These are phyloP conservation scores for Lordiphosa andalusiaca DNA, from an alignment of 2,888 invertebrate genomes.

Conservation along the genomic window DNA sequence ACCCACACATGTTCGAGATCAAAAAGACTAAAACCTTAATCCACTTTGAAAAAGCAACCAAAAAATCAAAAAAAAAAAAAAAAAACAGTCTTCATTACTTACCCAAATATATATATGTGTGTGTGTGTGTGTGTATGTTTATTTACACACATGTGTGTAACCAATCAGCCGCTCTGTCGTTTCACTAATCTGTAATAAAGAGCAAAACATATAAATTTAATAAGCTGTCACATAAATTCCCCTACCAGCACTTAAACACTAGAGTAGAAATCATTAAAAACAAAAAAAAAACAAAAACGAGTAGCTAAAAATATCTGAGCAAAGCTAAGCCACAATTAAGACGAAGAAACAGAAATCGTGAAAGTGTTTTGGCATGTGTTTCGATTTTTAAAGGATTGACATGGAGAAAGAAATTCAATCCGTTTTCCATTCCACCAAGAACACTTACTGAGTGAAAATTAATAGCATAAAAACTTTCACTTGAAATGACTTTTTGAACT, in stretches of 20 bases:
- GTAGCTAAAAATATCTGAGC: conserved; percentile 20
- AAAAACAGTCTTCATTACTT: conserved; percentile 20
- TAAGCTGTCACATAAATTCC: conserved; percentile 67
- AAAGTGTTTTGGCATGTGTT: conserved; percentile 73
- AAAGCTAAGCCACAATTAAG: conserved; percentile 48
- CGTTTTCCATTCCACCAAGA: conserved; percentile 27
- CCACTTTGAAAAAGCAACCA: conserved; percentile 22
- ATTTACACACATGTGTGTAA: conserved; percentile 47
- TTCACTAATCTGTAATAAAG: conserved; percentile 59
- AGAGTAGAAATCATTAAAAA: conserved; percentile 55
- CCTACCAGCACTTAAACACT: conserved; percentile 58
- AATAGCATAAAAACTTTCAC: conserved; percentile 71
- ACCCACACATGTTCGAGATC: conserved; percentile 30
- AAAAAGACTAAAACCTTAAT: conserved; percentile 27
- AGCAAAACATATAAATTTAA: conserved; percentile 69
- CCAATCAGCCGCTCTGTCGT: conserved; percentile 42
- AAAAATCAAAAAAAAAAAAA: conserved; percentile 25
- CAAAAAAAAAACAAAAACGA: conserved; percentile 2
- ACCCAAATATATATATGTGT: conserved; percentile 16
- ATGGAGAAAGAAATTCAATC: conserved; percentile 52
- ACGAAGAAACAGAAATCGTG: conserved; percentile 28
- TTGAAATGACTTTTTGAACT: conserved; percentile 72
- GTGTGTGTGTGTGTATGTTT: not conserved
- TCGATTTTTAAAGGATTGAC: conserved; percentile 54
- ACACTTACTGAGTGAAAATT: conserved; percentile 67